A percentile compares a stretch with the other conserved stretches of the same genome.
Evolutionary conservation across 2,797 vertebrate genomes (phyloP).

Genomic region (Fratercula arctica): DNA sequence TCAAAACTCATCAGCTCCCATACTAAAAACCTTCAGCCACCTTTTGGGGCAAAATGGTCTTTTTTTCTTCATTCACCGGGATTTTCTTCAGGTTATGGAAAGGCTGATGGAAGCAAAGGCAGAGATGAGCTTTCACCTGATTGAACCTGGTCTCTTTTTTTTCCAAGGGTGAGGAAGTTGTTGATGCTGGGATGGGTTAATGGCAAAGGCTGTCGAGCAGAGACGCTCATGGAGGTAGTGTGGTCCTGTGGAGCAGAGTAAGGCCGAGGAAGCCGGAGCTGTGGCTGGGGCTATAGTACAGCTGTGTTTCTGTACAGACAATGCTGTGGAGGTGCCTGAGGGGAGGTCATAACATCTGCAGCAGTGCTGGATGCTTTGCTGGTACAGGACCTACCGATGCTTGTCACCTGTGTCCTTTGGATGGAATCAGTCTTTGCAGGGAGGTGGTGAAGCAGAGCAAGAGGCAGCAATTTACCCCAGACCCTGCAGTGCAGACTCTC

Average conservation of each 20-base stretch:
- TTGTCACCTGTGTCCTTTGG: not conserved
- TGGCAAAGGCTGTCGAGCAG: not conserved
- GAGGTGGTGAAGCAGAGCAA: not conserved
- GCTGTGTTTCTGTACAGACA: accelerated
- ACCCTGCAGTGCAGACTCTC: not conserved
- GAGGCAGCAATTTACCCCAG: not conserved
- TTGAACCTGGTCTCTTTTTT: not conserved
- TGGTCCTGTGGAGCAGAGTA: not conserved
- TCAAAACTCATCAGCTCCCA: accelerated
- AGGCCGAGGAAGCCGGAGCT: accelerated
- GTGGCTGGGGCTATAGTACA: not conserved
- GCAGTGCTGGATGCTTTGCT: not conserved
- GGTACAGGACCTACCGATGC: not conserved
- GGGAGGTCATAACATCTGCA: accelerated
- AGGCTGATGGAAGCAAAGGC: not conserved
- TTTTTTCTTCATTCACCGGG: not conserved
- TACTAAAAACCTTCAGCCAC: not conserved
- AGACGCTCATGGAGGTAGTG: not conserved
- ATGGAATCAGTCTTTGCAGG: not conserved
- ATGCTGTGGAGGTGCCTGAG: accelerated
- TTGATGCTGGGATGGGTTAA: not conserved
- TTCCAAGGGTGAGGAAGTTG: not conserved
- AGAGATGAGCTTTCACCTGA: not conserved
- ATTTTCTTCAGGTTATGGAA: not conserved
- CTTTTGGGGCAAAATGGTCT: not conserved